Base-by-base conservation (phyloP, 2,888 invertebrate genomes). In the Thecophora atra region DNA sequence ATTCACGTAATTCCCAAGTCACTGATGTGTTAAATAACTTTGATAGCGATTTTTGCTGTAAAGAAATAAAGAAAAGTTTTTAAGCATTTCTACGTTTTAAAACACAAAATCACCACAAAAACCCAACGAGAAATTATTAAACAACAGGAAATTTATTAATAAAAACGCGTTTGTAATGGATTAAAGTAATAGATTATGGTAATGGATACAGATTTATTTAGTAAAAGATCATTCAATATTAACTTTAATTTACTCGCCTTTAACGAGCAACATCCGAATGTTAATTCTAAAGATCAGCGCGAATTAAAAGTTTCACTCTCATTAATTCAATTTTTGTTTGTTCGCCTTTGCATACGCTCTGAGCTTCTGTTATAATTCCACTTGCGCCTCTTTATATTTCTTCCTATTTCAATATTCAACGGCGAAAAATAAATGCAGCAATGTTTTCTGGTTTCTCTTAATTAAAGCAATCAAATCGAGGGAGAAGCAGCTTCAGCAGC, bases 401-500 rank as follows among this genome's bases (percentile, higher is more conserved):
- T 28, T 28, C 28, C 24, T 28, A 28, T 58, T 58, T 58, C 26
- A 28, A 56, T 56, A 56, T 58, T 58, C 58, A 66, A 19, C 63
- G 21, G 15, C 17, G 44, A 26, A 56, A 52, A 69, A 60, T 68
- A 56, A 62, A 69, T 69, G 69, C 62, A 62, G 15, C 44, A 69
- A 69, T 60, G 52, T 51, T 70, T 51, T 70, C 37, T 24, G 70
- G 70, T 70, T 70, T 70, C 63, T 70, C 54, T 70, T 70, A 70
- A 70, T 70, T 70, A 70, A 70, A 70, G 70, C 70, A 70, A 70
- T 70, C 70, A 70, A 62, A 37, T 54, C 28, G 66, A 19, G 56
- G 21, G 19, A 54, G 52, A 26, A 24, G 26, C 24, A 63, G 62
- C 21, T 42, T 7, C 11, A 63, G 56, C 17, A 37, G 37, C 30